Base-by-base conservation (phyloP, 2,888 invertebrate genomes). In the Andrena chrysosceles region DNA sequence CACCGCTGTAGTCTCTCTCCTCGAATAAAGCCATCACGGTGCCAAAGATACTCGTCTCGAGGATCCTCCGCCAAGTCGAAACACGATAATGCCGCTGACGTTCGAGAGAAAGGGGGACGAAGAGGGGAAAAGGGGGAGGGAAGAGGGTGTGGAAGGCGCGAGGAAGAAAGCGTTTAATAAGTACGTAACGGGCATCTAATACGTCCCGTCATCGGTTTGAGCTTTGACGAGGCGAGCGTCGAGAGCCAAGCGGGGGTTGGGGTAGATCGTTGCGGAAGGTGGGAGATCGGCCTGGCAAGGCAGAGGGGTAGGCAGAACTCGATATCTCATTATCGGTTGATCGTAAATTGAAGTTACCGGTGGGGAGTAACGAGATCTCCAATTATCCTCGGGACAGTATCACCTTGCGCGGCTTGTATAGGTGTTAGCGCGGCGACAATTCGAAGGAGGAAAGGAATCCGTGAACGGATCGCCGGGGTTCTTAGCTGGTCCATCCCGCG, bases 311-410 rank as follows among this genome's bases (percentile, higher is more conserved):
- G 42, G 64, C 72, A 80, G 80, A 81, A 88, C 83, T 86, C 86
- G 83, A 88, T 89, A 90, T 89, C 90, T 89, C 88, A 89, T 90
- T 90, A 89, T 88, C 87, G 87, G 85, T 84, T 81, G 87, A 89
- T 90, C 86, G 81, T 62, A 87, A 89, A 89, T 88, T 90, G 85
- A 88, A 89, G 87, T 90, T 86, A 84, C 83, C 77, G 83, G 72
- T 77, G 83, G 82, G 81, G 84, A 88, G 87, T 91, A 91, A 91
- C 90, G 88, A 89, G 90, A 91, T 91, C 89, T 90, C 87, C 91
- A 90, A 91, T 91, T 90, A 91, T 91, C 87, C 86, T 81, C 81
- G 73, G 86, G 82, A 87, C 83, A 85, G 87, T 84, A 73, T 84
- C 87, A 71, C 63, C 64, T 85, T 83, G 74, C 77, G 56, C 66